phyloP scores from a whole-genome alignment of 2,113 vertebrate species.

The Oreochromis aureus region DNA sequence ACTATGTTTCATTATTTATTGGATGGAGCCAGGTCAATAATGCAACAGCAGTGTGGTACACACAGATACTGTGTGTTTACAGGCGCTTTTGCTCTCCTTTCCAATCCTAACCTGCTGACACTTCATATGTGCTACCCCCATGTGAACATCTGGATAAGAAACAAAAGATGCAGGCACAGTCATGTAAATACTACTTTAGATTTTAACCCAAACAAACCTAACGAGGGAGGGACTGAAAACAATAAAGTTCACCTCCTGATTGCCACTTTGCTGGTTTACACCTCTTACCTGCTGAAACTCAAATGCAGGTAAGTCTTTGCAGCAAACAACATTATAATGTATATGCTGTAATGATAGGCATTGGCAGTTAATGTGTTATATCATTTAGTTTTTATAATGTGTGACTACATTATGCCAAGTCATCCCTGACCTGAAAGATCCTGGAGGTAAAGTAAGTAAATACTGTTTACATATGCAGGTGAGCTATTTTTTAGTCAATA shows the following conservation, averaged over 20 bases:
- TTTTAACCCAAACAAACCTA: not conserved
- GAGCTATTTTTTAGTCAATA: not conserved
- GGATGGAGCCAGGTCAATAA: slow-evolving; percentile 6
- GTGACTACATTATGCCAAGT: not conserved
- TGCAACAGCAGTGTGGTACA: not conserved
- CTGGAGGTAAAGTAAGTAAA: not conserved
- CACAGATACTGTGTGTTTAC: not conserved
- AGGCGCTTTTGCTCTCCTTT: not conserved
- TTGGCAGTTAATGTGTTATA: not conserved
- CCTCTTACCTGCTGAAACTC: not conserved
- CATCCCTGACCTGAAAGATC: not conserved
- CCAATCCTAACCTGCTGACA: not conserved
- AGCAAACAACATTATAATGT: not conserved
- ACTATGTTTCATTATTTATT: slow-evolving; percentile 30
- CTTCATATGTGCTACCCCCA: not conserved
- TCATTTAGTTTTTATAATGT: not conserved
- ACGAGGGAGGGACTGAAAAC: accelerated
- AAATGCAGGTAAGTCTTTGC: not conserved
- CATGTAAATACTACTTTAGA: accelerated
- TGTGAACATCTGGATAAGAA: not conserved
- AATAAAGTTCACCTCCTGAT: not conserved
- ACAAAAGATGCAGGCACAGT: accelerated
- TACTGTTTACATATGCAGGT: not conserved
- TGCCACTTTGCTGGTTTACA: not conserved
- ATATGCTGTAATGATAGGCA: not conserved